These are phyloP conservation scores for Staurois parvus DNA, from an alignment of 2,797 vertebrate genomes.

Conservation along the genomic window DNA sequence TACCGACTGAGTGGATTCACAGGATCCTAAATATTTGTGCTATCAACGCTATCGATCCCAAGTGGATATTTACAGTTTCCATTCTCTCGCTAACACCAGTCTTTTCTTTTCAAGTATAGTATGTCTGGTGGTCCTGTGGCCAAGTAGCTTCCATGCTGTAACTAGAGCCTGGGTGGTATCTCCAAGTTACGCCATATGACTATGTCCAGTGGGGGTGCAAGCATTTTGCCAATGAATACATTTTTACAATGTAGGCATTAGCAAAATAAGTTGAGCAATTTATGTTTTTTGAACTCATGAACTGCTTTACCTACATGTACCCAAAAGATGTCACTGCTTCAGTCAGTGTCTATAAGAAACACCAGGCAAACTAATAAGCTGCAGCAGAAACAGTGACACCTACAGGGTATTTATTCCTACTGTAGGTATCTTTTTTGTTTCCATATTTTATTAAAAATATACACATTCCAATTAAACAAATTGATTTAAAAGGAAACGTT, in stretches of 20 bases:
- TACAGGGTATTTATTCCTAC: neutral
- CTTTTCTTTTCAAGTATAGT: neutral
- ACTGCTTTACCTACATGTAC: neutral
- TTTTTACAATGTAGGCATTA: too few relatives aligned
- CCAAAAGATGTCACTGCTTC: constrained; percentile 19
- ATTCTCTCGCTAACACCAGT: neutral
- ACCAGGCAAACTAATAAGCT: neutral
- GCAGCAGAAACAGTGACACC: constrained; percentile 15
- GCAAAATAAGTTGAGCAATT: too few relatives aligned
- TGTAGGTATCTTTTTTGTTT: neutral
- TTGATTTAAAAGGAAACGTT: neutral
- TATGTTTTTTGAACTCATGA: neutral
- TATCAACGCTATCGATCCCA: neutral
- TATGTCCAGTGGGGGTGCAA: too few relatives aligned
- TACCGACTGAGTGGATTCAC: neutral
- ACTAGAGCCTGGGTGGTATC: too few relatives aligned
- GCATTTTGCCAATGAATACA: too few relatives aligned
- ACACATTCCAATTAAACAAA: neutral
- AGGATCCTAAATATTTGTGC: neutral
- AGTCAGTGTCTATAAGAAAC: neutral
- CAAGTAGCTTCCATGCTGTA: too few relatives aligned
- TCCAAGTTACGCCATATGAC: too few relatives aligned
- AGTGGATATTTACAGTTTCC: neutral
- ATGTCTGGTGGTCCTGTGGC: too few relatives aligned
- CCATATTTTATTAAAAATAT: neutral